Base-by-base conservation (phyloP, 2,113 vertebrate genomes). In the Cheilinus undulatus region DNA sequence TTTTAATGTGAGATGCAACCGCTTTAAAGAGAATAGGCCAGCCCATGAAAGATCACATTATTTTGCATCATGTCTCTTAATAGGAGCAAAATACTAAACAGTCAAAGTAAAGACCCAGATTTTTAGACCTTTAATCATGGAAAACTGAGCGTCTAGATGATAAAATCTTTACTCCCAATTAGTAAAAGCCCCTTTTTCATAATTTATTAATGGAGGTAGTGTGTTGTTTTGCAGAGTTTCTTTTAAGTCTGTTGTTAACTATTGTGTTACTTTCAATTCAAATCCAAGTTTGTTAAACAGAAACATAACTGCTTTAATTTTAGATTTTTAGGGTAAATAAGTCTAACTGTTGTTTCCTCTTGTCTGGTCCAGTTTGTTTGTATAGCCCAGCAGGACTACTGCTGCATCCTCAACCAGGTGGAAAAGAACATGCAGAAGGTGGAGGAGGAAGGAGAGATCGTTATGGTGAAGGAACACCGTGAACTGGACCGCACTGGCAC, bases 351-450 rank as follows among this genome's bases (percentile, higher is more conserved):
- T 28, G 7, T 22, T 43, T 50, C 6, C 5, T 19, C 82, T 3
- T 45, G 32, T 86, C 85, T 90, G 1, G 87, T 89, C 70, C 87
- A 99, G 98, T 99, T 99, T 93, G 97, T 99, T 78, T 99, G 98
- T 78, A 99, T 99, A 87, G 97, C 97, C 32, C 98, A 99, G 93
- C 97, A 99, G 91, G 98, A 99, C 87, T 99, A 99, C 84, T 99
- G 98, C 92, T 97, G 97, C 85, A 99, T 99, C 87, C 95, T 99
- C 73, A 99, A 99, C 86, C 98, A 99, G 90, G 98, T 99, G 69
- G 98, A 99, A 92, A 99, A 99, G 92, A 99, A 99, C 92, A 99
- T 99, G 98, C 98, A 99, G 91, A 98, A 98, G 82, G 98, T 99
- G 1, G 98, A 99, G 83, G 97, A 99, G 80, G 98, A 99, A 84